Evolutionary conservation across 2,797 vertebrate genomes (phyloP).

Genomic region (Sternotherus odoratus): DNA sequence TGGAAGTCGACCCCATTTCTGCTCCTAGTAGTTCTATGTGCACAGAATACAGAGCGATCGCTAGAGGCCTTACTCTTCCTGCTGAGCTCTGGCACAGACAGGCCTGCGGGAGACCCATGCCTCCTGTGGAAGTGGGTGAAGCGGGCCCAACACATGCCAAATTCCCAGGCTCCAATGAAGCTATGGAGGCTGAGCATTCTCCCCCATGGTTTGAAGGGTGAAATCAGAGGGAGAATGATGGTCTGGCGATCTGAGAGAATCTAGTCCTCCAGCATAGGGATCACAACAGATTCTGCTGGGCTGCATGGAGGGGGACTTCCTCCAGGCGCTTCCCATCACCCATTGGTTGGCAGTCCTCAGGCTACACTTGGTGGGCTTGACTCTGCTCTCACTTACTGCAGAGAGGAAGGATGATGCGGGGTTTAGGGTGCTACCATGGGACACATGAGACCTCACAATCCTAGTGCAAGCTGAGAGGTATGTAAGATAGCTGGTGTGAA

Average conservation of each 20-base stretch:
- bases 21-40: neutral
- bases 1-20: neutral
- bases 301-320: neutral
- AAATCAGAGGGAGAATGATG: neutral
- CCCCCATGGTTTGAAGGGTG: neutral
- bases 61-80: neutral
- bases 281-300: neutral
- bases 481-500: neutral
- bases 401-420: neutral
- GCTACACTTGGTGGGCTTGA: neutral
- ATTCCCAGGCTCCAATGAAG: neutral
- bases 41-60: fast-evolving
- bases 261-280: neutral
- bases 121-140: fast-evolving
- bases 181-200: neutral
- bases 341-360: neutral
- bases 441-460: neutral
- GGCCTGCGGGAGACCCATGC: neutral
- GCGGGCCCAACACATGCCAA: neutral
- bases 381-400: neutral
- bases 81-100: neutral
- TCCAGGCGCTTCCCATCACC: neutral
- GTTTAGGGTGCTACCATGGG: neutral
- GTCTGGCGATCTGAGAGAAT: neutral
- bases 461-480: neutral